Evolutionary conservation across 64 coral and sea anemone species (phyloP).

Genomic region (Montipora cactus): DNA sequence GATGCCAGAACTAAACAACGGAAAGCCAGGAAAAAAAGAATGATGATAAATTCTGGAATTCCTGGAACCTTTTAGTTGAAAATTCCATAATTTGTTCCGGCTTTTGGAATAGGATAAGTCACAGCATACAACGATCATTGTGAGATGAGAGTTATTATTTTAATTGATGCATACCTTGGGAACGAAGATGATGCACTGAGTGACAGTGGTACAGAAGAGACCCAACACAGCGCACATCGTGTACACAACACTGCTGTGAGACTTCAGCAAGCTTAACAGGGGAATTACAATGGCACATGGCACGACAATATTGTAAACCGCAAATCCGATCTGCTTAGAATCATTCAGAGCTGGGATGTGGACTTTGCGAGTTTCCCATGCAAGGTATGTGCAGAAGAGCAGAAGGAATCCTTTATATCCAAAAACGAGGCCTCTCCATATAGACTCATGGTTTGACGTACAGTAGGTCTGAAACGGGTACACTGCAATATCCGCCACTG

Average conservation of each 20-base stretch:
- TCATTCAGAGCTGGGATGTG: slow-evolving; percentile 78
- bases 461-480: slow-evolving; percentile 54
- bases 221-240: slow-evolving; percentile 58
- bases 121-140: no score
- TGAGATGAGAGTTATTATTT: no score
- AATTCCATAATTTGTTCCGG: no score
- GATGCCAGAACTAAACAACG: no score
- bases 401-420: slow-evolving; percentile 85
- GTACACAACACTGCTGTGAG: slow-evolving; percentile 44
- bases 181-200: slow-evolving; percentile 81
- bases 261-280: slow-evolving; percentile 55
- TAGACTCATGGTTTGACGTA: slow-evolving; percentile 56
- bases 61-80: no score
- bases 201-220: slow-evolving; percentile 79
- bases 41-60: no score
- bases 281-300: slow-evolving; percentile 79
- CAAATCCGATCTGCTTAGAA: slow-evolving; percentile 81
- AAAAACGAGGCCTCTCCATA: slow-evolving; percentile 67
- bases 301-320: slow-evolving; percentile 83
- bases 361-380: slow-evolving; percentile 77
- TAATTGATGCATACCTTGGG: slow-evolving; percentile 63
- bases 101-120: no score
- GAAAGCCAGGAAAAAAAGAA: no score
- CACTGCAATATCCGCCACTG: slow-evolving; percentile 35
- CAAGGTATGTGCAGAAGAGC: slow-evolving; percentile 73